phyloP scores from a whole-genome alignment of 92 coral and sea anemone species.

The Ricordea florida region DNA sequence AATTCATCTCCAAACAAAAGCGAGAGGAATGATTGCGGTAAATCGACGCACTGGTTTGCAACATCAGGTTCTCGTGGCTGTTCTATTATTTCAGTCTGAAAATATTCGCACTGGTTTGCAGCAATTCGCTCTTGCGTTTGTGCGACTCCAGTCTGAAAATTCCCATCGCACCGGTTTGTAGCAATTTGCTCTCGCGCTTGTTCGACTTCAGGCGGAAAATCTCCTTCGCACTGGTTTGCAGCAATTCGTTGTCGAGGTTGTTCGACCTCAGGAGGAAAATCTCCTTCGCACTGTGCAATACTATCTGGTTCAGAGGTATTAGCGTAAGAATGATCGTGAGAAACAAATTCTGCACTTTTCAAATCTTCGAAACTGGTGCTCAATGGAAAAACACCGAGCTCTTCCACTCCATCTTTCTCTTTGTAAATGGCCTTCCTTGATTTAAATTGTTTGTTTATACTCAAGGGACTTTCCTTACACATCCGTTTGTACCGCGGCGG shows the following conservation, averaged over 20 bases:
- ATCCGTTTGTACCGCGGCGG: constrained; percentile 3
- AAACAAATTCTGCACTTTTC: neutral
- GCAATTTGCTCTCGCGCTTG: too few relatives aligned
- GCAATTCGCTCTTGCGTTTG: too few relatives aligned
- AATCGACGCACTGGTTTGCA: too few relatives aligned
- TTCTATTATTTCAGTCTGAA: too few relatives aligned
- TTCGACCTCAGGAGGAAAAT: neutral
- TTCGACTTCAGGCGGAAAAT: too few relatives aligned
- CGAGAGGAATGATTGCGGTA: constrained; percentile 1
- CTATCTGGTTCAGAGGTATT: neutral
- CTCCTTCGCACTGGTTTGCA: too few relatives aligned
- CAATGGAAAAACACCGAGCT: constrained; percentile 1
- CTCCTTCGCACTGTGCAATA: constrained; percentile 1
- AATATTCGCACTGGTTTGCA: too few relatives aligned
- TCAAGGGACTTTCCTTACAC: neutral
- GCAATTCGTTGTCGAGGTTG: neutral
- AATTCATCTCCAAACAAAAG: neutral
- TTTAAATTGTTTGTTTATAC: neutral
- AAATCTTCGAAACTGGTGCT: constrained; percentile 1
- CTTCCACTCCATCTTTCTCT: neutral
- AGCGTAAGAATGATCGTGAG: neutral
- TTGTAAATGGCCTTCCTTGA: constrained; percentile 3
- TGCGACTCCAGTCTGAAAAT: too few relatives aligned
- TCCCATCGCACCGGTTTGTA: too few relatives aligned
- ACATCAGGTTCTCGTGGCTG: too few relatives aligned